Evolutionary conservation across 1,140 invertebrate genomes (phyloP).

Genomic region (Pseudachorutes palmiensis): DNA sequence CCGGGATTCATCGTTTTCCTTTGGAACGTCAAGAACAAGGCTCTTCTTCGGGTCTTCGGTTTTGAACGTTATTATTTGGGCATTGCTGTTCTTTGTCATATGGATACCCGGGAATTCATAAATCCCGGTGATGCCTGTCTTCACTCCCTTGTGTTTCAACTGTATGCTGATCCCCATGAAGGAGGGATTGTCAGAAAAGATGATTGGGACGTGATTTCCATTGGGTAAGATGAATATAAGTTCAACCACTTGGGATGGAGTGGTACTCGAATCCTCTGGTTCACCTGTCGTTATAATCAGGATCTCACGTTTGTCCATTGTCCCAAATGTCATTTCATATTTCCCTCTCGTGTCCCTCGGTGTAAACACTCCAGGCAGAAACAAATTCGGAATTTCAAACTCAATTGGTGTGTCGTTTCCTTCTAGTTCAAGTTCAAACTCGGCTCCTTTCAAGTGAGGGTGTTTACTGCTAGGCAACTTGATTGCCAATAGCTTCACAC

Average conservation of each 20-base stretch:
- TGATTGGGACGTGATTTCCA: neutral
- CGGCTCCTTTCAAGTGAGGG: no score
- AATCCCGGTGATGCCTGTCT: neutral
- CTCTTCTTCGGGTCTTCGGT: neutral
- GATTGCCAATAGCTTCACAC: neutral
- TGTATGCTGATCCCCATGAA: neutral
- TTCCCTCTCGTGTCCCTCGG: neutral
- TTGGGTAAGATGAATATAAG: neutral
- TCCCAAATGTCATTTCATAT: neutral
- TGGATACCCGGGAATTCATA: neutral
- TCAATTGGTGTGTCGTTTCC: neutral
- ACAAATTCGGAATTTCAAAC: neutral
- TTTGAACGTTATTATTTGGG: neutral
- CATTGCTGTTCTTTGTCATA: neutral
- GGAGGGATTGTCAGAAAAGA: neutral
- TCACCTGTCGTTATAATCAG: neutral
- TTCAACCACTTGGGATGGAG: neutral
- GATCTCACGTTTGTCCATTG: neutral
- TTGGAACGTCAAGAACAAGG: neutral
- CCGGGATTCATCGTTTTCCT: neutral
- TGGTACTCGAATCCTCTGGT: neutral
- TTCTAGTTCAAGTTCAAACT: neutral
- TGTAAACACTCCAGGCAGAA: neutral
- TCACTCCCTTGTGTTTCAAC: neutral
- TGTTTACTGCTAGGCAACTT: no score